phyloP scores from a whole-genome alignment of 2,113 vertebrate genomes.

The Odocoileus virginianus region DNA sequence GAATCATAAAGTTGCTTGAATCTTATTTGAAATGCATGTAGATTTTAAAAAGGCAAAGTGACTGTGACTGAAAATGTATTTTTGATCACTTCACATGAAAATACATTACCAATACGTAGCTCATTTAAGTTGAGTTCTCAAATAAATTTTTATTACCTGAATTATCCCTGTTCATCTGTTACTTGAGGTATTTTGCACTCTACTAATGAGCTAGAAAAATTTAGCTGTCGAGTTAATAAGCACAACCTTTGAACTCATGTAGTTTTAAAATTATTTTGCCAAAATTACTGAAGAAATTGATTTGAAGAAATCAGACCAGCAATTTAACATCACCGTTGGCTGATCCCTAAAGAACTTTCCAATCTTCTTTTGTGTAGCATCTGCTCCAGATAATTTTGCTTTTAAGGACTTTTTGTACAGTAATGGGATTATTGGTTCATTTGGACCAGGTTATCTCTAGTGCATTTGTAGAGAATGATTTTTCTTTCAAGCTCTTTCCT shows the following conservation, averaged over 20 bases:
- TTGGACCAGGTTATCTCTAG: neutral
- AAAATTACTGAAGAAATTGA: neutral
- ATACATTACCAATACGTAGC: neutral
- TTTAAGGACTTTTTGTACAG: neutral
- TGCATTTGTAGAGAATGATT: slow-evolving; percentile 63
- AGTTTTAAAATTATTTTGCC: neutral
- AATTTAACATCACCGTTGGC: neutral
- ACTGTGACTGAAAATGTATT: neutral
- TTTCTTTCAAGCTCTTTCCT: slow-evolving; percentile 62
- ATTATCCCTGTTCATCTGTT: neutral
- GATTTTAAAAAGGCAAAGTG: neutral
- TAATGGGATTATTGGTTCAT: neutral
- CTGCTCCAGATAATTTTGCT: neutral
- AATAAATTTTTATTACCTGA: neutral
- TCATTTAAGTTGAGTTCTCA: neutral
- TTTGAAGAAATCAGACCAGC: neutral
- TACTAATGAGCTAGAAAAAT: neutral
- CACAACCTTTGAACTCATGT: neutral
- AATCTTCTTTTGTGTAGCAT: neutral
- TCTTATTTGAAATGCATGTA: slow-evolving; percentile 39
- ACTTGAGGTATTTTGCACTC: neutral
- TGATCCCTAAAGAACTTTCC: neutral
- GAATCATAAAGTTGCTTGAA: slow-evolving; percentile 33
- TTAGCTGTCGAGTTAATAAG: neutral
- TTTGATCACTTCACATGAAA: slow-evolving; percentile 18